Evolutionary conservation across 2,113 vertebrate species (phyloP).

Genomic region (Chaenogobius annularis): DNA sequence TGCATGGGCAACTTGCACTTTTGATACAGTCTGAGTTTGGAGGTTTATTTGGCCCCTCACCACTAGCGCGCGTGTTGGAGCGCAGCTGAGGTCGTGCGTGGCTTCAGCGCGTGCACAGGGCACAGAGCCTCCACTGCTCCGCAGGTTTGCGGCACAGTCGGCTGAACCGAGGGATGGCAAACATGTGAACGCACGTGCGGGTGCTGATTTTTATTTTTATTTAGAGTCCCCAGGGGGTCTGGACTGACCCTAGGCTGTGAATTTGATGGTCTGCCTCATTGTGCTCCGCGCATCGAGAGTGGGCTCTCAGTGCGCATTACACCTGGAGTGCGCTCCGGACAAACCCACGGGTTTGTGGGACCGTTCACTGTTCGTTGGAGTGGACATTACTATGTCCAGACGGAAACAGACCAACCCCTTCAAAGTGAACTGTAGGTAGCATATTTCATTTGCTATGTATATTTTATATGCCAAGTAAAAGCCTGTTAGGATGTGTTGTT

Average conservation of each 20-base stretch:
- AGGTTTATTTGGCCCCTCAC: too few relatives aligned
- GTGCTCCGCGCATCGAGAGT: background rate
- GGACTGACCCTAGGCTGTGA: slow-evolving; percentile 17
- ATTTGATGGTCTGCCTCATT: slow-evolving; percentile 18
- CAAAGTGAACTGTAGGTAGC: slow-evolving; percentile 85
- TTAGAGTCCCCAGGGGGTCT: slow-evolving; percentile 1
- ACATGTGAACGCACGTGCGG: slow-evolving; percentile 51
- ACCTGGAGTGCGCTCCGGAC: slow-evolving; percentile 24
- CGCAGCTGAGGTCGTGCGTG: slow-evolving; percentile 67
- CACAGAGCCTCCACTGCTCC: slow-evolving; percentile 5
- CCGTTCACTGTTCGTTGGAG: slow-evolving; percentile 57
- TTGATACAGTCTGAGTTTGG: too few relatives aligned
- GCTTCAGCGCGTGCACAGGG: slow-evolving; percentile 62
- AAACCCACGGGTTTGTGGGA: slow-evolving; percentile 56
- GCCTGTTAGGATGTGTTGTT: background rate
- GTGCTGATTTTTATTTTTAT: background rate
- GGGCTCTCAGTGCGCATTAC: slow-evolving; percentile 5
- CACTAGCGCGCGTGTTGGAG: slow-evolving; percentile 15
- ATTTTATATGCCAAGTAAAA: background rate
- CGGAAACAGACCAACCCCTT: slow-evolving; percentile 84
- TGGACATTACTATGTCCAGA: slow-evolving; percentile 80
- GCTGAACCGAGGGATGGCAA: slow-evolving; percentile 33
- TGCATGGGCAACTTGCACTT: too few relatives aligned
- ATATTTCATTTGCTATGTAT: slow-evolving; percentile 58
- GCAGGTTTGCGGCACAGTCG: slow-evolving; percentile 14